These are phyloP conservation scores for Panulirus ornatus DNA, from an alignment of 1,140 invertebrate genomes.

Conservation along the genomic window DNA sequence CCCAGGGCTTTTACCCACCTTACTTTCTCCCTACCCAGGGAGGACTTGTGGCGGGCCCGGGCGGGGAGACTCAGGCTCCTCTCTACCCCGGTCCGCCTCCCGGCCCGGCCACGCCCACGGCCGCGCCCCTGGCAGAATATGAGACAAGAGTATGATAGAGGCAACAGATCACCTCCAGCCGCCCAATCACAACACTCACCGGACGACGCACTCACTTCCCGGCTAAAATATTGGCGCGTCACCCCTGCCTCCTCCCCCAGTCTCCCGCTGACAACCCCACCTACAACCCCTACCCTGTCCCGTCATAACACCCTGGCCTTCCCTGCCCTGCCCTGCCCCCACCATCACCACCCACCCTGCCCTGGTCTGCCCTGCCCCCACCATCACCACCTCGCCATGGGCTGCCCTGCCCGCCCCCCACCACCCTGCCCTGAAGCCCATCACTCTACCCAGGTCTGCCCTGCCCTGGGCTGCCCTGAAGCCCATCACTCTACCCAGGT, in stretches of 20 bases:
- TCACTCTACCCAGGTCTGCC: neutral
- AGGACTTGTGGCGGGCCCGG: neutral
- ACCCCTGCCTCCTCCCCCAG: neutral
- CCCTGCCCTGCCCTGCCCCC: neutral
- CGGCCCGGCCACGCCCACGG: neutral
- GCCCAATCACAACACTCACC: conserved; percentile 26
- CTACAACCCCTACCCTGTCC: neutral
- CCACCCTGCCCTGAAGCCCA: neutral
- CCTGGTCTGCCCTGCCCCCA: neutral
- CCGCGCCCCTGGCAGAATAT: neutral
- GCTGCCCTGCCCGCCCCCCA: neutral
- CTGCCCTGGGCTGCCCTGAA: neutral
- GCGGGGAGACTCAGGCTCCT: neutral
- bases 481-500: neutral
- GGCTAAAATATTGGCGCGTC: neutral
- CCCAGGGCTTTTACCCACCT: conserved; percentile 9
- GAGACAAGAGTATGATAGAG: conserved; percentile 16
- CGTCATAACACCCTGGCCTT: neutral
- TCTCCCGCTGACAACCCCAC: neutral
- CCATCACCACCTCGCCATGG: neutral
- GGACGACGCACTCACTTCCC: conserved; percentile 2
- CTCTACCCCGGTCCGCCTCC: neutral
- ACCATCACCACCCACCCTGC: neutral
- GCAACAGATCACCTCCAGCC: conserved; percentile 16
- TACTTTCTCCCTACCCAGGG: neutral